Evolutionary conservation across 2,113 vertebrate genomes (phyloP).

Genomic region (Bucco capensis): DNA sequence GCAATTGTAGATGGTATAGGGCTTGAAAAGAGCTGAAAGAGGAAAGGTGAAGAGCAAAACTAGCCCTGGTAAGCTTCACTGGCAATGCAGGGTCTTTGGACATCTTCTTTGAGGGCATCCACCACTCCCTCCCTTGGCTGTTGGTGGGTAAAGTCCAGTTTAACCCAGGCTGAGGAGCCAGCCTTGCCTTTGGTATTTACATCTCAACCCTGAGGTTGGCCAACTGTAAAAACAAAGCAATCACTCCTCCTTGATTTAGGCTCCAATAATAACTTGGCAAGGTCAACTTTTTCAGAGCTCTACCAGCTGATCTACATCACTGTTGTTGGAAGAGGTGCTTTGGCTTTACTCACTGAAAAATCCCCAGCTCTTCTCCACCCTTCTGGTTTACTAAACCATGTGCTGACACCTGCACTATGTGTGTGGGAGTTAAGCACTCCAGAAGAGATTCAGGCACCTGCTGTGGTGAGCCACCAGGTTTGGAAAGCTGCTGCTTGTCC

Average conservation of each 20-base stretch:
- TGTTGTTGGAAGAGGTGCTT: slow-evolving; percentile 4
- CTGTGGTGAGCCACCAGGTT: not conserved
- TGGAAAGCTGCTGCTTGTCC: not conserved
- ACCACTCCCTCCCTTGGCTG: not conserved
- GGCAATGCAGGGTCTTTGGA: not conserved
- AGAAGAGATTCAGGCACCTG: not conserved
- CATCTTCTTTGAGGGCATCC: too few species aligned
- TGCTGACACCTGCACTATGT: not conserved
- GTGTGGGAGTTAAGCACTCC: not conserved
- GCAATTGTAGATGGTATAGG: not conserved
- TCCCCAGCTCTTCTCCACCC: not conserved
- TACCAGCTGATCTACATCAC: not conserved
- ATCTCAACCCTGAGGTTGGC: not conserved
- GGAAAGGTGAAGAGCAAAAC: not conserved
- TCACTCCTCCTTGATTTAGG: not conserved
- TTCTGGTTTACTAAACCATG: not conserved
- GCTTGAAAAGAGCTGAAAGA: not conserved
- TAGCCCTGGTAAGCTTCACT: not conserved
- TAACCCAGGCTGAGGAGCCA: not conserved
- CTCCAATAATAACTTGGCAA: slow-evolving; percentile 39
- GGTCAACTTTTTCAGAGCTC: slow-evolving; percentile 5
- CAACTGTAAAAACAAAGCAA: slow-evolving; percentile 47
- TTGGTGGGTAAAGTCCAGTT: not conserved
- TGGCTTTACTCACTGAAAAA: not conserved
- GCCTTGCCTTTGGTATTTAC: slow-evolving; percentile 12